These are phyloP conservation scores for Acipenser oxyrinchus DNA, from an alignment of 2,797 vertebrate species.

Conservation along the genomic window DNA sequence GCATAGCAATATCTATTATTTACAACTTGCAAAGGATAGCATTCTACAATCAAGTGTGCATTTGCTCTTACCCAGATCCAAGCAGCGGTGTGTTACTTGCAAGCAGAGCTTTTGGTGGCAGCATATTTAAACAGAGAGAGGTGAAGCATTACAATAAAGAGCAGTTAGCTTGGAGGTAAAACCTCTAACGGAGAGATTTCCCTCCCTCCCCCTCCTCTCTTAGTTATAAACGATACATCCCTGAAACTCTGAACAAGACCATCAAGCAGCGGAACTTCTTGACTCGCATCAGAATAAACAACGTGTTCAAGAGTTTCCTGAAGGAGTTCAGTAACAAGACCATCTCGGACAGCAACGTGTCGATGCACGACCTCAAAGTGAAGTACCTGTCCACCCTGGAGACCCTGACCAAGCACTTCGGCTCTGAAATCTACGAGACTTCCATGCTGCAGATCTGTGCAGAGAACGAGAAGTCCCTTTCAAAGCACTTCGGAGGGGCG, in stretches of 20 bases:
- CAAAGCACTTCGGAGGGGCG: constrained; percentile 38
- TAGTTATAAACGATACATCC: constrained; percentile 91
- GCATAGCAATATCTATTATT: no score
- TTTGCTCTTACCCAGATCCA: not conserved
- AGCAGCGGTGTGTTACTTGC: not conserved
- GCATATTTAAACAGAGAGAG: not conserved
- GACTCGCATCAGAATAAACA: constrained; percentile 88
- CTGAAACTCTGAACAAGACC: constrained; percentile 77
- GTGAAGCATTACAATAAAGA: not conserved
- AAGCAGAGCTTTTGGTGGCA: not conserved
- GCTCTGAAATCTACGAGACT: constrained; percentile 74
- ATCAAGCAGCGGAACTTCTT: constrained; percentile 90
- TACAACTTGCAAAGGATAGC: no score
- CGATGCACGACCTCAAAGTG: constrained; percentile 84
- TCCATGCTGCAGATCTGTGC: constrained; percentile 56
- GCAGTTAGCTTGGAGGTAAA: no score
- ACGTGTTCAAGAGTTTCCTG: constrained; percentile 94
- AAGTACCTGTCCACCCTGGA: constrained; percentile 94
- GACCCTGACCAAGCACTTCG: constrained; percentile 75
- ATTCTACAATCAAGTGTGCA: not conserved
- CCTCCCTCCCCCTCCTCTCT: not conserved
- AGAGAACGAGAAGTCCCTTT: constrained; percentile 63
- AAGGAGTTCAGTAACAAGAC: constrained; percentile 90
- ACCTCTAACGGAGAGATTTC: not conserved
- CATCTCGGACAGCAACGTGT: constrained; percentile 81